Evolutionary conservation across 2,888 invertebrate genomes (phyloP).

Genomic region (Dasypogon diadema): DNA sequence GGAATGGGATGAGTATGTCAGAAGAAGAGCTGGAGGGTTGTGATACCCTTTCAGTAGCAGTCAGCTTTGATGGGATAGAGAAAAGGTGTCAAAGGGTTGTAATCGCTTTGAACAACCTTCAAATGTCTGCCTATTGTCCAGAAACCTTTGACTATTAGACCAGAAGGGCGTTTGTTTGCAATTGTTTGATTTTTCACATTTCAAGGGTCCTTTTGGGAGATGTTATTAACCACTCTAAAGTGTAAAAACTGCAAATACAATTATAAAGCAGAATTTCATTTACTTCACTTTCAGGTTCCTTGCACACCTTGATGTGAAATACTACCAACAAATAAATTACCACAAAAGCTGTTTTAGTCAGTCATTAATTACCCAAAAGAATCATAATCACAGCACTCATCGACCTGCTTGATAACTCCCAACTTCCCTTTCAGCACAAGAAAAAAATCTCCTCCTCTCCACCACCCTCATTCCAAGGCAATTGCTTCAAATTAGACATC

Average conservation of each 20-base stretch:
- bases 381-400: neutral
- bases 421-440: neutral
- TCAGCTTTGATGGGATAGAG: slow-evolving; percentile 31
- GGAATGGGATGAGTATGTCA: slow-evolving; percentile 29
- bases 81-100: slow-evolving; percentile 43
- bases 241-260: no score
- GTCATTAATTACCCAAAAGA: slow-evolving; percentile 27
- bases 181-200: slow-evolving; percentile 9
- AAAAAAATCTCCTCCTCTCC: neutral
- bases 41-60: slow-evolving; percentile 3
- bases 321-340: no score
- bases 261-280: no score
- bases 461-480: slow-evolving; percentile 28
- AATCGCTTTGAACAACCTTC: slow-evolving; percentile 44
- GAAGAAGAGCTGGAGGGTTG: neutral
- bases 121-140: slow-evolving; percentile 28
- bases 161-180: slow-evolving; percentile 31
- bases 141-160: slow-evolving; percentile 8
- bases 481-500: slow-evolving; percentile 43
- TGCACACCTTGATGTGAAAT: no score
- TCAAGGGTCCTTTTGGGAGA: neutral
- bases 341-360: neutral
- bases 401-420: neutral
- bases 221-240: no score
- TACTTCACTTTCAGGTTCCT: no score